phyloP scores from a whole-genome alignment of 2,888 invertebrate species.

The Nasonovia ribisnigri region DNA sequence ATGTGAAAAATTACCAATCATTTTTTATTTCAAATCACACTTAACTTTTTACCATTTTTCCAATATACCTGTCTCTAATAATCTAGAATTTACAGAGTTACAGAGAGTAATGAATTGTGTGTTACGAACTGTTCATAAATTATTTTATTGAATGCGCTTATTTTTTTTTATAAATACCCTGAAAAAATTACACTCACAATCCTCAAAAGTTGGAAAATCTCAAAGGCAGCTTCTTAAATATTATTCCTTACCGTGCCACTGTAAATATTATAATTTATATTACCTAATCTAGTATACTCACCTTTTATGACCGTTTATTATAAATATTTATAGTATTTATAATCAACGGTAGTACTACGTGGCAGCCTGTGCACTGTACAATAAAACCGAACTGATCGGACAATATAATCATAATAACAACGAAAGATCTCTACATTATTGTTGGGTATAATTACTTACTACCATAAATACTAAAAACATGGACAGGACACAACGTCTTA shows the following conservation, averaged over 20 bases:
- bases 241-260: background rate
- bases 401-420: background rate
- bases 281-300: background rate
- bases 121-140: background rate
- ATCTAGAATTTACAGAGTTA: background rate
- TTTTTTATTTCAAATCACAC: background rate
- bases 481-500: too few species aligned
- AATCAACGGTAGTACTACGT: background rate
- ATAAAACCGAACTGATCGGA: background rate
- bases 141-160: background rate
- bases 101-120: background rate
- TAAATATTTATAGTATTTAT: too few species aligned
- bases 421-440: background rate
- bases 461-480: too few species aligned
- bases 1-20: background rate
- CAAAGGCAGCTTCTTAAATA: background rate
- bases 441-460: too few species aligned
- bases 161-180: background rate
- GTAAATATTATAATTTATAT: background rate
- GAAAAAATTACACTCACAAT: background rate
- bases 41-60: background rate
- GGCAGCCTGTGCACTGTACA: too few species aligned
- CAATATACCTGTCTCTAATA: background rate
- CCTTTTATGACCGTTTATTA: too few species aligned
- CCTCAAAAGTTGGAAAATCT: background rate